Evolutionary conservation across 2,113 vertebrate species (phyloP), one percentile per base, ranked within the genome.

Genomic region (Myotis lucifugus): DNA sequence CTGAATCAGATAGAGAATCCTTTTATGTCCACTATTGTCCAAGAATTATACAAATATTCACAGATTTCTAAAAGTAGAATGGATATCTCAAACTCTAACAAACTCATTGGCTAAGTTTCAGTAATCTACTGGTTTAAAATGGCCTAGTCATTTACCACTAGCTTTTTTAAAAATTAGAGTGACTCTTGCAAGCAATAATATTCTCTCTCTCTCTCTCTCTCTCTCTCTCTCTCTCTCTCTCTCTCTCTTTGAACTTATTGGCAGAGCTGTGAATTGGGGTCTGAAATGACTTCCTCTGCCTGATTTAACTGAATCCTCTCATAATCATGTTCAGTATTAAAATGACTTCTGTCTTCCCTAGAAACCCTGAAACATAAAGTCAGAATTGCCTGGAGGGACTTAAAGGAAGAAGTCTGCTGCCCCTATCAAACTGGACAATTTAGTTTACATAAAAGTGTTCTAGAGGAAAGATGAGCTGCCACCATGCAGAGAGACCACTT

Each of bases 121-220:
- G 48, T 48, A 85, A 56, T 88, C 32, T 32, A 88, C 6, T 83
- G 46, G 7, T 15, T 64, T 91, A 54, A 91, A 91, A 91, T 88
- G 8, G 8, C 19, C 52, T 81, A 37, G 34, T 81, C 15, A 84
- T 40, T 91, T 81, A 84, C 9, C 14, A 88, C 12, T 61, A 79
- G 34, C 25, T 90, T 96, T 84, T 12, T 52, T 81, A 79, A 95
- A 93, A 91, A 32, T 88, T 61, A 95, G 19, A 93, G 27, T 21
- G 5, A 77, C 6, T 85, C 48, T 91, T 77, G 9, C 32, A 91
- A 83, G 46, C 40, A 85, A 29, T 27, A 54, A 54, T 27, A 8
- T 91, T 46, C 46, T 46, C 46, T 46, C 46, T 46, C 46, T 46
- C 46, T 46, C 46, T 46, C 46, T 46, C 46, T 46, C 46, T 46